Evolutionary conservation across 2,888 invertebrate species (phyloP), one percentile per base, ranked within the genome.

Genomic region (Caenorhabditis plicata): DNA sequence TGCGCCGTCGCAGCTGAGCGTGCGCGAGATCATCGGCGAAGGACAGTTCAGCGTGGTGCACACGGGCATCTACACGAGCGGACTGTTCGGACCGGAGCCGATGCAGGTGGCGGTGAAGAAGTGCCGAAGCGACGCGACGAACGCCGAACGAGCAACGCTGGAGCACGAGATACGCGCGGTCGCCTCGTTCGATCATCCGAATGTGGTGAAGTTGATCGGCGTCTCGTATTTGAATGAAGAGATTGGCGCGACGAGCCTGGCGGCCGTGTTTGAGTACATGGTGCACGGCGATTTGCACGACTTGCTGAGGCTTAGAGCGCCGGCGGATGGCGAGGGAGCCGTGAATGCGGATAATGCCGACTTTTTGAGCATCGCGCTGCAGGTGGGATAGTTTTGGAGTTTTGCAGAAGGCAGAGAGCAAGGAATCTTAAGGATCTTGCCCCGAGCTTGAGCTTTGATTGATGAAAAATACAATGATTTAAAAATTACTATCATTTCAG

Each of bases 101-200:
- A 44, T 67, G 48, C 39, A 52, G n/a, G 68, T 72, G 4, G 68
- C 69, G 0, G 54, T 69, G 15, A 72, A 72, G 31, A 55, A 58
- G 22, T 54, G 60, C 26, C 41, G 69, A 7, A 27, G 32, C 1
- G 70, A 68, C 26, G 60, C 67, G 17, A 64, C 61, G 19, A 65
- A 64, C 19, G 60, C 63, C 11, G 64, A 65, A 19, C 40, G 54
- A 43, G 65, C 60, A 4, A 44, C 31, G 2, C 26, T 72, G 33
- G 72, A 72, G 20, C 65, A 68, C n/a, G 72, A 72, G 35, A 62
- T 72, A 15, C 43, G 64, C 1, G 51, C 55, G 2, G 92, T 95
- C 85, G 90, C 92, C 0, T 92, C 94, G 82, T 84, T 96, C 57
- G 88, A 90, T 62, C 96, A 96, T 84, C 90, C 91, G 1, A 94